Percentiles rank a stretch among this genome's conserved stretches.
These are phyloP conservation scores for Radopholus similis DNA, from an alignment of 1,140 invertebrate species.

Conservation along the genomic window DNA sequence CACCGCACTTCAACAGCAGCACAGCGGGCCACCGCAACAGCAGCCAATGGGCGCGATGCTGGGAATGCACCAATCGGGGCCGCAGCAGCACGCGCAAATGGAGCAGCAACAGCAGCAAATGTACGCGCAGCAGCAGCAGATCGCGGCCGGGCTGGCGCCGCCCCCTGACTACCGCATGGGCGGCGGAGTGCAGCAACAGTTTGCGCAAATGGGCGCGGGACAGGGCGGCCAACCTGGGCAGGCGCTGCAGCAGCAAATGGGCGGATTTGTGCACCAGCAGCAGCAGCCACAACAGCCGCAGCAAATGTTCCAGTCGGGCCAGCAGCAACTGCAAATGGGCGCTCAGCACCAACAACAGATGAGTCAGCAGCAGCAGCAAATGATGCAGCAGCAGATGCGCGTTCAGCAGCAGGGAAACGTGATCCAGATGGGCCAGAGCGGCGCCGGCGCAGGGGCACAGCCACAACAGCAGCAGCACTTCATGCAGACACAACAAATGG, in stretches of 20 bases:
- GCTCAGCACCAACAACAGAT: constrained; percentile 11
- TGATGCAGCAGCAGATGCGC: constrained; percentile 1
- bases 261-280: neutral
- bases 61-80: too few relatives aligned
- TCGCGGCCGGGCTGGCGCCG: neutral
- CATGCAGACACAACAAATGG: constrained; percentile 17
- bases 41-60: constrained; percentile 13
- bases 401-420: constrained; percentile 11
- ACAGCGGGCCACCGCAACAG: neutral
- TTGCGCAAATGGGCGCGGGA: neutral
- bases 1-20: neutral
- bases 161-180: constrained; percentile 20
- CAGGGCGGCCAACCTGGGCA: neutral
- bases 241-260: neutral
- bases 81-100: neutral
- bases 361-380: constrained; percentile 9
- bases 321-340: constrained; percentile 16
- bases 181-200: neutral
- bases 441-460: neutral
- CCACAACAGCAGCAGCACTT: neutral
- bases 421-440: neutral
- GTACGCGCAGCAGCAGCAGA: neutral
- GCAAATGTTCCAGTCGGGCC: neutral
- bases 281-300: neutral
- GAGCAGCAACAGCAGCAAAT: constrained; percentile 13